These are phyloP conservation scores for Mycetomoellerius zeteki DNA, from an alignment of 1,140 invertebrate species.

Conservation along the genomic window DNA sequence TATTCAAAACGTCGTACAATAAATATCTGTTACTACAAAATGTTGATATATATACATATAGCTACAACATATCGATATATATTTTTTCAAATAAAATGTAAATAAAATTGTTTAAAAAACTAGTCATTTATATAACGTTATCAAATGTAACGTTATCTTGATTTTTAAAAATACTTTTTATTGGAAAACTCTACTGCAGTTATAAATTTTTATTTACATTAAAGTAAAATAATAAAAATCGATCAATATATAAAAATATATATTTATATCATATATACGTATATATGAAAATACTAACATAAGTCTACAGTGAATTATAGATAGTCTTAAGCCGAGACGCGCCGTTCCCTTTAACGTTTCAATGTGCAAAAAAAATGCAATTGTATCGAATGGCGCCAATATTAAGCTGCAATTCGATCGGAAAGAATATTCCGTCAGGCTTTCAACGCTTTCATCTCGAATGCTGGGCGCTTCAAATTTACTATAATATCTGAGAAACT, in stretches of 20 bases:
- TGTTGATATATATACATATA: not conserved
- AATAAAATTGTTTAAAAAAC: not conserved
- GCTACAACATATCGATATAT: not conserved
- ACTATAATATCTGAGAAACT: slow-evolving; percentile 53
- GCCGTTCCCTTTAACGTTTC: not conserved
- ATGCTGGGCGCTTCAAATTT: slow-evolving; percentile 53
- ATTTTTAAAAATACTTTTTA: slow-evolving; percentile 11
- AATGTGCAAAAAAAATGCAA: slow-evolving; percentile 16
- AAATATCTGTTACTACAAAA: slow-evolving; percentile 4
- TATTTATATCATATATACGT: not conserved
- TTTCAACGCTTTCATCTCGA: slow-evolving; percentile 44
- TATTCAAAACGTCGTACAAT: not conserved
- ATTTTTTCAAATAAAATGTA: slow-evolving; percentile 4
- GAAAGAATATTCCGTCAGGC: slow-evolving; percentile 51
- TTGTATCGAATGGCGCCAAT: slow-evolving; percentile 40
- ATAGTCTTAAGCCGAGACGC: not conserved
- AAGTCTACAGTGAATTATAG: slow-evolving; percentile 9
- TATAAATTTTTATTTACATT: not conserved
- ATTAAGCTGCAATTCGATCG: slow-evolving; percentile 56
- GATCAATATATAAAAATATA: not conserved
- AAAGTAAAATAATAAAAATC: not conserved
- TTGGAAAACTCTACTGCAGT: not conserved
- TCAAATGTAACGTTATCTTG: not conserved
- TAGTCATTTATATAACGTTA: slow-evolving; percentile 6
- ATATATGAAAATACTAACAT: not conserved